Evolutionary conservation across 2,888 invertebrate species (phyloP), one percentile per base, ranked within the genome.

Genomic region (Shargacucullia verbasci): DNA sequence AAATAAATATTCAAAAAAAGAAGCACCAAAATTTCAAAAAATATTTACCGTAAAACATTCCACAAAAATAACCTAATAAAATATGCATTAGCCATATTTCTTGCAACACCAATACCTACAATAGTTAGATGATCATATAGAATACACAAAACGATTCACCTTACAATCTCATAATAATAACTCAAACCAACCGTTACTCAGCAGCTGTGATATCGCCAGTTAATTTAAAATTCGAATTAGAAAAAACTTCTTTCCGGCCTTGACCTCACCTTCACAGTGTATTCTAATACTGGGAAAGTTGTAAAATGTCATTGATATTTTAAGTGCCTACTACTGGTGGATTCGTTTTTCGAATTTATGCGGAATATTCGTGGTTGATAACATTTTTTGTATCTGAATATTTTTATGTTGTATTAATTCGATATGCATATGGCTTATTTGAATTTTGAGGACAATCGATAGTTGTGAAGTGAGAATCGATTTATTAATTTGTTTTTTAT

Each of bases 171-270:
- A 70, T 66, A 60, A 60, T 49, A 58, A 70, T 76, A 73, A 61
- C 29, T 70, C 60, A 70, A 14, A 61, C 43, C 45, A 44, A 55
- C 75, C 76, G 75, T 74, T 76, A 73, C 48, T 29, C 29, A 29
- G 47, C 56, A 61, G 62, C 59, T 70, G 75, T 60, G 53, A 48
- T 56, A 49, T 63, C 43, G 55, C 62, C 53, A 44, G 57, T 72
- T 59, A 63, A 65, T 65, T 59, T 59, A 61, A 65, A 72, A 78
- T 82, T 77, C 59, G 60, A 77, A 78, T 59, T 59, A 61, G 66
- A 72, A 78, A 59, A 45, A 63, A 53, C 61, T 69, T 73, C 60
- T 72, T 68, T 55, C 37, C 69, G 82, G 67, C 82, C 82, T 82
- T 82, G 82, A 80, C 74, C 76, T 70, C 66, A 64, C 60, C 71